Evolutionary conservation across 2,888 invertebrate genomes (phyloP).

Genomic region (Branchellion lobata): DNA sequence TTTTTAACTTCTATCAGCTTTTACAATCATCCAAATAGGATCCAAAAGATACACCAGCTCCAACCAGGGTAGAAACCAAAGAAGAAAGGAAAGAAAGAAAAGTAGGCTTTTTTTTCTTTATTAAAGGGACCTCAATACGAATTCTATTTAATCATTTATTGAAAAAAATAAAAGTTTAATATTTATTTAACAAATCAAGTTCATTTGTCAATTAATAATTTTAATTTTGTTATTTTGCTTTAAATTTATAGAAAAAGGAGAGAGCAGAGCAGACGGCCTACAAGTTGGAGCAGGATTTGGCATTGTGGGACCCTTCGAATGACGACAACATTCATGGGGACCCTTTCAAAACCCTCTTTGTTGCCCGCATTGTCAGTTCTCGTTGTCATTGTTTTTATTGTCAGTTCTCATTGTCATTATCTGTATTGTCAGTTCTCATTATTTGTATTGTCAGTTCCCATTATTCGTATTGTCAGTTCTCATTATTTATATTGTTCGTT

Average conservation of each 20-base stretch:
- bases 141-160: no score
- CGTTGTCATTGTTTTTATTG: background rate
- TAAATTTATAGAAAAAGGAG: slow-evolving; percentile 71
- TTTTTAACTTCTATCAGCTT: no score
- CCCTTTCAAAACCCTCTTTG: slow-evolving; percentile 94
- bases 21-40: slow-evolving; percentile 73
- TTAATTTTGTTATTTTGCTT: slow-evolving; percentile 22
- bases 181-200: background rate
- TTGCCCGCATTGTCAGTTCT: slow-evolving; percentile 85
- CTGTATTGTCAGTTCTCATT: no score
- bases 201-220: background rate
- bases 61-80: slow-evolving; percentile 87
- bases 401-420: background rate
- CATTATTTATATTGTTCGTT: no score
- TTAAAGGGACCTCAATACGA: no score
- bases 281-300: slow-evolving; percentile 84
- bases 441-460: no score
- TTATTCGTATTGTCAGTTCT: no score
- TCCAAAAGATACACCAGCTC: slow-evolving; percentile 93
- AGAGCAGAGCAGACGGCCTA: slow-evolving; percentile 95
- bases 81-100: slow-evolving; percentile 87
- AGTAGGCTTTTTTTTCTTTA: slow-evolving; percentile 57
- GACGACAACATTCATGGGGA: slow-evolving; percentile 79
- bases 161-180: no score
- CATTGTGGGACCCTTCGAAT: slow-evolving; percentile 79